Evolutionary conservation across 1,140 invertebrate genomes (phyloP), one percentile per base, ranked within the genome.

Genomic region (Drosophila baimaii): DNA sequence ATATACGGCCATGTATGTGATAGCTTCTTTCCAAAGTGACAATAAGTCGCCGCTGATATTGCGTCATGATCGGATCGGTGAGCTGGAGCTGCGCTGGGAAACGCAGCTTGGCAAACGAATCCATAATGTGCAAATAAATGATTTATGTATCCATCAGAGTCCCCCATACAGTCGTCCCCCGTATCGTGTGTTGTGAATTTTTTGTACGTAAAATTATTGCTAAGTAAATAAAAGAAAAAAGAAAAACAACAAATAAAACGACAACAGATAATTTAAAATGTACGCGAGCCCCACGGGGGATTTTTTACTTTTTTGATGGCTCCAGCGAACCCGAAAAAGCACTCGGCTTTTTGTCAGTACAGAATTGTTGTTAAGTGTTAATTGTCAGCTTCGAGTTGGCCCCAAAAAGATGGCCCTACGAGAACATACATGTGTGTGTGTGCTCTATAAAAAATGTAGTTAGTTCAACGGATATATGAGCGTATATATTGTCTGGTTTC

Each of bases 121-220:
- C 71, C 46, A 76, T 75, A 62, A 55, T 77, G 72, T 65, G 74
- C 71, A 77, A 59, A 68, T 49, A 71, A 77, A 70, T 78, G 65
- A 78, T 78, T 78, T 77, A 71, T 78, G 75, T 77, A 71, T 47
- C 57, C 66, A 56, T 70, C 65, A 46, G 31, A 46, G 31, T 23
- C 33, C 37, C 41, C 35, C 41, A 21, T 27, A 46, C 54, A 31
- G 19, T 21, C n/a, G n/a, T n/a, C n/a, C n/a, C 43, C 23, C 33
- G 27, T 25, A 51, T 35, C 55, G 41, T 59, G 74, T 43, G 74
- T 77, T 77, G 73, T 77, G 74, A 77, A 68, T 55, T 66, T 43
- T 74, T 64, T 54, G 21, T 77, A 59, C 56, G 39, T 77, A 35
- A 59, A 58, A 46, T 77, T 51, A 69, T 70, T 47, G 43, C 33